A percentile compares a stretch with the other conserved stretches of the same genome.
Evolutionary conservation across 2,888 invertebrate genomes (phyloP).

Genomic region (Leptarthrus brevirostris): DNA sequence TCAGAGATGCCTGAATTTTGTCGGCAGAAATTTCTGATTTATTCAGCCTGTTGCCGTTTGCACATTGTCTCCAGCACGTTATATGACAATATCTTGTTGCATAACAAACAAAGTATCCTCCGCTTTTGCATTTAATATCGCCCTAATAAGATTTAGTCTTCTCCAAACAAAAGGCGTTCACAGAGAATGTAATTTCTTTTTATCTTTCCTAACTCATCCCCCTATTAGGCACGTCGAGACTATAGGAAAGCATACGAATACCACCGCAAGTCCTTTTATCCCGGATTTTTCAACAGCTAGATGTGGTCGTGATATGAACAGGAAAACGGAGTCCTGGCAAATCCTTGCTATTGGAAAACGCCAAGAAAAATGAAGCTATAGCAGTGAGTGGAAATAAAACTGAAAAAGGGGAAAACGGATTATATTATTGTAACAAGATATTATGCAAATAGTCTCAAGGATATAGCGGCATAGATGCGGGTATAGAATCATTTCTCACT

Average conservation of each 20-base stretch:
- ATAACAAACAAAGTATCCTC: conserved; percentile 11
- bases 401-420: conserved; percentile 45
- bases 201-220: conserved; percentile 28
- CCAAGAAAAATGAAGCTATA: conserved; percentile 47
- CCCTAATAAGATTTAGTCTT: conserved; percentile 48
- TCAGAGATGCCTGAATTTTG: not conserved
- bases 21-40: not conserved
- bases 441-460: conserved; percentile 51
- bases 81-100: conserved; percentile 14
- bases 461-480: not conserved
- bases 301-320: conserved; percentile 49
- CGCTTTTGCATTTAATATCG: conserved; percentile 47
- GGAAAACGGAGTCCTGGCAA: conserved; percentile 25
- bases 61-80: not conserved
- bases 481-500: not conserved
- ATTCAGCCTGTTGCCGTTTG: conserved; percentile 1
- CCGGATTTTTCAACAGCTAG: conserved; percentile 13
- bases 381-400: conserved; percentile 16
- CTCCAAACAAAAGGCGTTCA: conserved; percentile 51
- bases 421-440: conserved; percentile 52
- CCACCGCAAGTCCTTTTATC: conserved; percentile 20
- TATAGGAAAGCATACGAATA: conserved; percentile 30
- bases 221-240: conserved; percentile 13
- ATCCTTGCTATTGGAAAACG: conserved; percentile 13
- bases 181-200: conserved; percentile 51